These are phyloP conservation scores for Nasonia longicornis DNA, from an alignment of 1,140 invertebrate species.

Conservation along the genomic window DNA sequence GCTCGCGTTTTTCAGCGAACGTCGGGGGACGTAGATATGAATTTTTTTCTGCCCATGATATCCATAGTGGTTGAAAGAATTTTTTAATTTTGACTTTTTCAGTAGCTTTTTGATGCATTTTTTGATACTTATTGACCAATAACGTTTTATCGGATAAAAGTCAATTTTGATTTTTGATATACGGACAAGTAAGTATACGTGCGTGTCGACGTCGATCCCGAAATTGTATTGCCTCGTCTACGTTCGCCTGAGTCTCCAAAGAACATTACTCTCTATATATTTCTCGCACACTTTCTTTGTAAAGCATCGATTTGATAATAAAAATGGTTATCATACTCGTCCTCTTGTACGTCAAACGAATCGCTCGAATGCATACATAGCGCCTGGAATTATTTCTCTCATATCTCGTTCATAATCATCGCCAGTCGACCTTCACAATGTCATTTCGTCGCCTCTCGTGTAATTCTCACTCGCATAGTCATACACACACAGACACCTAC, in stretches of 20 bases:
- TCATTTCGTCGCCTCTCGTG: constrained; percentile 8
- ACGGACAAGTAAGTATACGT: too few relatives aligned
- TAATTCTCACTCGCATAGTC: constrained; percentile 1
- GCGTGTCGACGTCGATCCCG: not conserved
- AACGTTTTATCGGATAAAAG: too few relatives aligned
- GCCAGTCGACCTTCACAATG: not conserved
- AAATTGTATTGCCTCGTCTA: constrained; percentile 13
- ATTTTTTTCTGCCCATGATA: not conserved
- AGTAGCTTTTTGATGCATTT: not conserved
- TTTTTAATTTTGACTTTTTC: too few relatives aligned
- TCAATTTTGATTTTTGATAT: too few relatives aligned
- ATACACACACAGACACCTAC: not conserved
- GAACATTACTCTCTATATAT: not conserved
- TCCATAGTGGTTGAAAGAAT: not conserved
- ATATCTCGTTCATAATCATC: constrained; percentile 30
- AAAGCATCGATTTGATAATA: not conserved
- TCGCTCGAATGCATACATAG: not conserved
- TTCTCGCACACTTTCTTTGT: not conserved
- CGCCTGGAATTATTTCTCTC: constrained; percentile 35
- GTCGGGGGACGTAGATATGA: not conserved
- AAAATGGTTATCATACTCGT: not conserved
- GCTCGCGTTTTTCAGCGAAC: not conserved
- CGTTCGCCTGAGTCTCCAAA: not conserved
- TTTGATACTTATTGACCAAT: too few relatives aligned
- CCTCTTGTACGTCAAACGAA: not conserved